Conservation (phyloP, 2,888 invertebrate genomes). For the Pecten maximus region DNA sequence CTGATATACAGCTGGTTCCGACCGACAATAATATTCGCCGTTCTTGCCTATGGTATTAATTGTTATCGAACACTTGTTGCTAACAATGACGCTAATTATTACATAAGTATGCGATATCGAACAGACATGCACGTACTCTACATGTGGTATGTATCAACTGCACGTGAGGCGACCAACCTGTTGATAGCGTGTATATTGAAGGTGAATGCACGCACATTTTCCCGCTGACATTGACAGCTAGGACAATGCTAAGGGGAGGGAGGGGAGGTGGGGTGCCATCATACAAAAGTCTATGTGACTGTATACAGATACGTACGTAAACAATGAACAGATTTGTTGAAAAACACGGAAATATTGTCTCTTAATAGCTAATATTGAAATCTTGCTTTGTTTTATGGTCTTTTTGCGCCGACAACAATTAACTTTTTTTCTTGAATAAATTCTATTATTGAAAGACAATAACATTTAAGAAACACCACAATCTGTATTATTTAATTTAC, state of each 20-base stretch:
- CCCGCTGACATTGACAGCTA: not conserved
- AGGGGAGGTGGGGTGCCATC: not conserved
- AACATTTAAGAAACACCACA: no score
- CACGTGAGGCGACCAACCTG: not conserved
- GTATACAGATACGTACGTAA: no score
- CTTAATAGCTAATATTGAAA: no score
- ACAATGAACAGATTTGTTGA: no score
- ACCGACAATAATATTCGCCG: not conserved
- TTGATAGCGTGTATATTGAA: not conserved
- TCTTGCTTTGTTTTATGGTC: no score
- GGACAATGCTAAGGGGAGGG: not conserved
- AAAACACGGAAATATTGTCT: no score
- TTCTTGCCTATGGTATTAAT: not conserved
- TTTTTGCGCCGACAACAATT: no score
- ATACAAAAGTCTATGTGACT: not conserved
- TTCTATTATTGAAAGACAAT: no score
- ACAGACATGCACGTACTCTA: conserved; percentile 13
- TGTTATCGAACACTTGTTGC: conserved; percentile 2
- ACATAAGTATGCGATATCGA: not conserved
- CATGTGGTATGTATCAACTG: conserved; percentile 9
- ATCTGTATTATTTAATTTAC: no score
- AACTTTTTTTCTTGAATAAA: no score
- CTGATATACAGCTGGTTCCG: not conserved
- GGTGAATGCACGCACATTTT: not conserved
- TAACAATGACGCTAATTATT: not conserved